Conservation (phyloP, 2,888 invertebrate species). For the Caenorhabditis drosophilae region DNA sequence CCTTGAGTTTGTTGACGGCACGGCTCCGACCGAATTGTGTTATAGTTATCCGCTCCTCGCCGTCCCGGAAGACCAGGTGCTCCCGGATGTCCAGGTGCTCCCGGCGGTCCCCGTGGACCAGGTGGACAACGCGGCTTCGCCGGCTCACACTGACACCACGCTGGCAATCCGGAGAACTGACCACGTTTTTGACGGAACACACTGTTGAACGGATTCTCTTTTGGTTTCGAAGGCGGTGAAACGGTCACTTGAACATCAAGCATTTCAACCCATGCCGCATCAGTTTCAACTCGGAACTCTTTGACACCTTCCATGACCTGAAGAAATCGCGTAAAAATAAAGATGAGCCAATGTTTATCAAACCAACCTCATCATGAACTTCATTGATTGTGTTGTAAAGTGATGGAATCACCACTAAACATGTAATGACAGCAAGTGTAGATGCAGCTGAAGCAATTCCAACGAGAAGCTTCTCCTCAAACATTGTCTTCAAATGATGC, state of each 20-base stretch:
- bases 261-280: conserved; percentile 58
- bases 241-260: conserved; percentile 58
- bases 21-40: conserved; percentile 37
- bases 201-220: conserved; percentile 50
- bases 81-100: conserved; percentile 53
- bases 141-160: conserved; percentile 60
- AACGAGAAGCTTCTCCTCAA: conserved; percentile 56
- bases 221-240: conserved; percentile 59
- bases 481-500: conserved; percentile 32
- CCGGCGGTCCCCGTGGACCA: conserved; percentile 56
- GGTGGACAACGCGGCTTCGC: conserved; percentile 54
- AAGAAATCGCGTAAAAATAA: not conserved
- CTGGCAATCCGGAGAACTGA: conserved; percentile 51
- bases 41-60: conserved; percentile 48
- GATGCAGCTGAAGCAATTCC: conserved; percentile 52
- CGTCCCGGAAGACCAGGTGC: conserved; percentile 44
- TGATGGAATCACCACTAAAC: conserved; percentile 62
- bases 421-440: conserved; percentile 49
- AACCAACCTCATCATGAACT: conserved; percentile 45
- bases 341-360: not conserved
- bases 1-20: conserved; percentile 44
- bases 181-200: conserved; percentile 57
- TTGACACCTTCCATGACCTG: conserved; percentile 53
- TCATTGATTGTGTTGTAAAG: conserved; percentile 65
- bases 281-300: conserved; percentile 55